A percentile compares a stretch with the other conserved stretches of the same genome.
Evolutionary conservation across 1,140 invertebrate genomes (phyloP).

Genomic region (Pseudomyrmex sp.): DNA sequence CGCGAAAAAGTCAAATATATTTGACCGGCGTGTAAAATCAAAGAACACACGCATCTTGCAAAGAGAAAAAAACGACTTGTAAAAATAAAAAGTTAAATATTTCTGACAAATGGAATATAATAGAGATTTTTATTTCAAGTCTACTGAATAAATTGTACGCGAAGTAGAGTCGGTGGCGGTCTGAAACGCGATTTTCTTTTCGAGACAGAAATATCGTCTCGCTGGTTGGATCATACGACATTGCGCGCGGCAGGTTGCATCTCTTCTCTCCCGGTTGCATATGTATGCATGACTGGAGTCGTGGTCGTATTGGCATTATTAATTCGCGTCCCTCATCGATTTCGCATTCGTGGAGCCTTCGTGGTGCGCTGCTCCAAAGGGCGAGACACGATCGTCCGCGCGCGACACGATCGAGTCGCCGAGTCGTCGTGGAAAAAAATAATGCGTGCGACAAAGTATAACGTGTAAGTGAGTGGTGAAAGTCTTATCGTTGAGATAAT

Average conservation of each 20-base stretch:
- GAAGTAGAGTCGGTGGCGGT: conserved; percentile 3
- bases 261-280: background rate
- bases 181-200: conserved; percentile 43
- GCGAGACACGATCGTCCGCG: too few relatives aligned
- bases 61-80: too few relatives aligned
- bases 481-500: conserved; percentile 58
- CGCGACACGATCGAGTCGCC: background rate
- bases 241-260: conserved; percentile 9
- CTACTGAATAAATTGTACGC: background rate
- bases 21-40: too few relatives aligned
- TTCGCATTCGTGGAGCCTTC: conserved; percentile 35
- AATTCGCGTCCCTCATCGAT: conserved; percentile 55
- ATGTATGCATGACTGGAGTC: conserved; percentile 9
- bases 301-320: conserved; percentile 56
- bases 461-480: conserved; percentile 35
- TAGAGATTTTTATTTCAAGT: background rate
- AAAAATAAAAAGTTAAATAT: too few relatives aligned
- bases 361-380: too few relatives aligned
- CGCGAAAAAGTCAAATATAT: too few relatives aligned
- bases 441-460: conserved; percentile 48
- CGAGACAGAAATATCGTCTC: conserved; percentile 34
- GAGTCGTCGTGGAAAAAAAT: conserved; percentile 29
- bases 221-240: conserved; percentile 47
- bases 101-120: background rate
- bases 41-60: too few relatives aligned